phyloP scores from a whole-genome alignment of 1,140 invertebrate species.

The Euura lappo region DNA sequence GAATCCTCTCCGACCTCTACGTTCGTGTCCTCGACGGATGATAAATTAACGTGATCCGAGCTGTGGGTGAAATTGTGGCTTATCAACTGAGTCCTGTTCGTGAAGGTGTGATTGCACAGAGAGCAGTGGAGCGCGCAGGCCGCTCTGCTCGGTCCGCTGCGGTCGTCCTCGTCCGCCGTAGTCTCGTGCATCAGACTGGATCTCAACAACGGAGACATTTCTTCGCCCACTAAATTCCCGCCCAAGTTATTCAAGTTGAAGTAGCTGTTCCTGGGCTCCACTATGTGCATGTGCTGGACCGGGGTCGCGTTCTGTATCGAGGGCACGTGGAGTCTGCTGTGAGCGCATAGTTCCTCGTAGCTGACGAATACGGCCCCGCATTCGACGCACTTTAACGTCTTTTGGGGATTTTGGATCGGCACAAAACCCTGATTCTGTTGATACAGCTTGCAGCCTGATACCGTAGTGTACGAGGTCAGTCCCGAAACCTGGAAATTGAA shows the following conservation, averaged over 20 bases:
- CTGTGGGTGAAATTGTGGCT: conserved; percentile 48
- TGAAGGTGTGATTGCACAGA: conserved; percentile 48
- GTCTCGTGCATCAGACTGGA: conserved; percentile 20
- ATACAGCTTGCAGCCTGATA: conserved; percentile 48
- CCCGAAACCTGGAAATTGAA: conserved; percentile 42
- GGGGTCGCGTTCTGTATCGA: conserved; percentile 43
- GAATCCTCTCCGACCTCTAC: conserved; percentile 45
- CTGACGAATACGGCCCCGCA: conserved; percentile 46
- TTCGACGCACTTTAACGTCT: conserved; percentile 46
- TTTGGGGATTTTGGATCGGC: conserved; percentile 41
- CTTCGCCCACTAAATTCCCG: conserved; percentile 23
- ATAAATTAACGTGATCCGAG: conserved; percentile 39
- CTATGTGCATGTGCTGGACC: conserved; percentile 49
- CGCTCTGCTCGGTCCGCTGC: conserved; percentile 33
- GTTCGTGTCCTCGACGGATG: conserved; percentile 47
- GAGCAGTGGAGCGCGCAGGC: conserved; percentile 50
- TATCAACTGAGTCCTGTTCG: conserved; percentile 45
- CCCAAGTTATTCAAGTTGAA: conserved; percentile 36
- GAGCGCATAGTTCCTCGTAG: conserved; percentile 50
- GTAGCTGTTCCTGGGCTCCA: conserved; percentile 48
- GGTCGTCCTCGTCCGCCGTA: conserved; percentile 24
- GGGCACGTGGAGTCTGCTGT: conserved; percentile 45
- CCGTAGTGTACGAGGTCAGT: conserved; percentile 37
- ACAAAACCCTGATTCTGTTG: conserved; percentile 47
- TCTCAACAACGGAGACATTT: conserved; percentile 20